These are phyloP conservation scores for Limnephilus rhombicus DNA, from an alignment of 2,888 invertebrate species.

Conservation along the genomic window DNA sequence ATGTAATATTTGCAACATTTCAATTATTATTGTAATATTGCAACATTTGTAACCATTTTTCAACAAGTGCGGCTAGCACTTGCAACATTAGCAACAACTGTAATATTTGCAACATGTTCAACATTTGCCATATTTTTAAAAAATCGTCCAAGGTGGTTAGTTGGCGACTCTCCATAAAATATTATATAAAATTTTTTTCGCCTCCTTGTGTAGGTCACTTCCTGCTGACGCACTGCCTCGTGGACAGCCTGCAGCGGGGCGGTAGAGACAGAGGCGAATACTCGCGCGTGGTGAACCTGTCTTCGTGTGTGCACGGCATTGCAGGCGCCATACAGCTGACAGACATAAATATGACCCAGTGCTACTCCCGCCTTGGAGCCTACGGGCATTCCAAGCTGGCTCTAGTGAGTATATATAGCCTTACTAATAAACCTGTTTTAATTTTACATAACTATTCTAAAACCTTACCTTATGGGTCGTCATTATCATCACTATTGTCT, in stretches of 20 bases:
- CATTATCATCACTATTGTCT: no score
- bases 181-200: no score
- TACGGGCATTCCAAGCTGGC: constrained; percentile 93
- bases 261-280: constrained; percentile 77
- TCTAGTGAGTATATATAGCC: constrained; percentile 77
- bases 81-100: neutral
- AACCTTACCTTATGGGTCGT: no score
- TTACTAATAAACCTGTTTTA: no score
- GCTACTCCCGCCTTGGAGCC: constrained; percentile 83
- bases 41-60: neutral
- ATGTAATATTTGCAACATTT: neutral
- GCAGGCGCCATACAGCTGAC: constrained; percentile 86
- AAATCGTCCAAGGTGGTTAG: no score
- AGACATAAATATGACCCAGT: constrained; percentile 82
- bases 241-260: constrained; percentile 84
- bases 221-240: constrained; percentile 87
- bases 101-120: neutral
- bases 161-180: no score
- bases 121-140: neutral
- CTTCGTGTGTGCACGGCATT: constrained; percentile 88
- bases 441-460: no score
- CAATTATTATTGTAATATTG: no score
- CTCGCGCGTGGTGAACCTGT: constrained; percentile 90
- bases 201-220: constrained; percentile 78
- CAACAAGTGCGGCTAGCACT: neutral